phyloP scores from a whole-genome alignment of 2,888 invertebrate species.

The Dermolepida albohirtum region DNA sequence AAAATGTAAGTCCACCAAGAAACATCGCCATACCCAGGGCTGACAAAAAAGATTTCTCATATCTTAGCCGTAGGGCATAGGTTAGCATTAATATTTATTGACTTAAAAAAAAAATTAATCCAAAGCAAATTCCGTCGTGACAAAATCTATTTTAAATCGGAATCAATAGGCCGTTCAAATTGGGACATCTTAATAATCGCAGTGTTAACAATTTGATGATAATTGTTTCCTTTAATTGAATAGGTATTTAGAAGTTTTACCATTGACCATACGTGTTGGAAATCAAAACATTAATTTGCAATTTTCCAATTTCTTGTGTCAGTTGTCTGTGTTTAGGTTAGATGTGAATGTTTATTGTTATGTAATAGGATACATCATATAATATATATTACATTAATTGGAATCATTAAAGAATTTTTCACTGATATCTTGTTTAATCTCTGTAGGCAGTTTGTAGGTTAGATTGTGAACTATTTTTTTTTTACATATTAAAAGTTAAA shows the following conservation, averaged over 20 bases:
- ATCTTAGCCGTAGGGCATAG: conserved; percentile 43
- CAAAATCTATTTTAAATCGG: conserved; percentile 2
- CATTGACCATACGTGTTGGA: conserved; percentile 13
- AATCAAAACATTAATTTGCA: conserved; percentile 33
- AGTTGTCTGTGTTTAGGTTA: conserved; percentile 49
- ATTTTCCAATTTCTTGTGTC: conserved; percentile 41
- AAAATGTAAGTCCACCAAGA: conserved; percentile 58
- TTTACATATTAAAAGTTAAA: conserved; percentile 1
- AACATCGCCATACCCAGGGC: conserved; percentile 48
- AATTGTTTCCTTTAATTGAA: conserved; percentile 22
- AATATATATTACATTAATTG: conserved; percentile 49
- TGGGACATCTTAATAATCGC: conserved; percentile 43
- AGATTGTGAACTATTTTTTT: conserved; percentile 18
- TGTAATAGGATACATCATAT: conserved; percentile 48
- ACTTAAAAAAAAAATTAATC: conserved; percentile 10
- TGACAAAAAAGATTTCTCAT: conserved; percentile 42
- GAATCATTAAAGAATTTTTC: conserved; percentile 46
- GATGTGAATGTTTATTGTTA: conserved; percentile 31
- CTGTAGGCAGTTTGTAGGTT: conserved; percentile 22
- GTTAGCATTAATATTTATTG: conserved; percentile 41
- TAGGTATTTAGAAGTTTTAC: conserved; percentile 36
- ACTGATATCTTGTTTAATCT: conserved; percentile 37
- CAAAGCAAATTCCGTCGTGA: conserved; percentile 32
- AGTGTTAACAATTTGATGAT: conserved; percentile 44
- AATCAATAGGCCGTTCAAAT: conserved; percentile 13